Evolutionary conservation across 2,888 invertebrate species (phyloP), one percentile per base, ranked within the genome.

Genomic region (Phaedon cochleariae): DNA sequence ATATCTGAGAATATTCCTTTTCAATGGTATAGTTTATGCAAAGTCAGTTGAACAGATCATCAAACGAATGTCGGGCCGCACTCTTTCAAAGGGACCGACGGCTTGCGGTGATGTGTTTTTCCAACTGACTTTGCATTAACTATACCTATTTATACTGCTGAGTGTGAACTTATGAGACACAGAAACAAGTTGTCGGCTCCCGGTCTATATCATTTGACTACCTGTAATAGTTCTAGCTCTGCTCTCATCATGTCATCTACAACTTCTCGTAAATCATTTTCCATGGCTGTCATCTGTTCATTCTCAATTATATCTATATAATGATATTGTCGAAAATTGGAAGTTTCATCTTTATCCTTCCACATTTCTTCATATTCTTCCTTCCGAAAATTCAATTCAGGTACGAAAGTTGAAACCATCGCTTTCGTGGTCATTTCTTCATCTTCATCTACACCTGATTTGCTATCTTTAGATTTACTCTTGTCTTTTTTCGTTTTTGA

Each of bases 351-450:
- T 79, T 90, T 91, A 60, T 89, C 88, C 74, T 89, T 90, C 97
- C 97, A 97, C 21, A 91, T 87, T 67, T 92, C 95, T 80, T 92
- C 91, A 78, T 90, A 91, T 75, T 93, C 93, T 78, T 91, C 90
- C 82, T 91, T 91, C 45, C 89, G 88, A 26, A 87, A 85, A 17
- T 90, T 87, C 59, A 95, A 86, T 69, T 92, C 91, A 6, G 90
- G 88, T 10, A 94, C 82, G 81, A 93, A 93, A 22, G 88, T 86
- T 0, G 95, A 94, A 10, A 88, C 86, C 10, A 86, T 85, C 62
- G 92, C 89, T 82, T 90, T 91, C 59, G 90, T 90, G 18, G 87
- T 85, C 65, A 89, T 89, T 69, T 89, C 89, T 41, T 87, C 88
- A 63, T 90, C 90, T 60, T 85, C 85, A 45, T 76, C 77, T 22